Base-by-base conservation (phyloP, 2,888 invertebrate genomes). In the Archips xylosteana region DNA sequence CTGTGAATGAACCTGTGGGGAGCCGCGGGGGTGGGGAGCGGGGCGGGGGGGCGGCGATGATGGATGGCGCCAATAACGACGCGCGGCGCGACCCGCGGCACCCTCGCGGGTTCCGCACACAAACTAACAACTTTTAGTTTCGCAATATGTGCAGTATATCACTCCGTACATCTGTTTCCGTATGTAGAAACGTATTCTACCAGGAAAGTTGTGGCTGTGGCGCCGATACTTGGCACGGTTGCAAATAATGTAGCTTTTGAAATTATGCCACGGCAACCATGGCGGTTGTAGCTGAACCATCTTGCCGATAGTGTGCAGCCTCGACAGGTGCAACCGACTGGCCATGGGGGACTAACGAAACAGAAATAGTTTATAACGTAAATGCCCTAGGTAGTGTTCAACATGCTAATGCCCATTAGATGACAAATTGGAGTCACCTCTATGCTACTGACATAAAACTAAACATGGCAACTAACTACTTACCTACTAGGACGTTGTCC, bases 61-160 rank as follows among this genome's bases (percentile, higher is more conserved):
- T 92, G 88, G 91, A 92, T 92, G 90, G 81, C 83, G 81, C 85
- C 85, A 88, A 88, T 92, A 91, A 90, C 87, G 87, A 87, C 57
- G 57, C 57, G 51, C 62, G 47, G 51, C 62, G 63, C 63, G 63
- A 47, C 63, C 23, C 32, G 32, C 57, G 32, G 12, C 57, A 32
- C 12, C 23, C 57, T 10, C 57, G 23, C 57, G 57, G 51, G 57
- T 57, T 57, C 57, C 57, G 57, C 57, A n/a, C 57, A 9, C 9
- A 3, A 32, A 57, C 54, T n/a, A 54, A 57, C 32, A 54, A 57
- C 32, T 57, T 57, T 57, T 57, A 32, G 10, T 32, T 32, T 32
- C 54, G 32, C 23, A 57, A 57, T 57, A 23, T 49, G 49, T 54
- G 13, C 23, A 3, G 2, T 54, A 54, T 49, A n/a, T 13, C 49